A percentile compares a stretch with the other conserved stretches of the same genome.
Evolutionary conservation across 2,888 invertebrate genomes (phyloP).

Genomic region (Labia minor): DNA sequence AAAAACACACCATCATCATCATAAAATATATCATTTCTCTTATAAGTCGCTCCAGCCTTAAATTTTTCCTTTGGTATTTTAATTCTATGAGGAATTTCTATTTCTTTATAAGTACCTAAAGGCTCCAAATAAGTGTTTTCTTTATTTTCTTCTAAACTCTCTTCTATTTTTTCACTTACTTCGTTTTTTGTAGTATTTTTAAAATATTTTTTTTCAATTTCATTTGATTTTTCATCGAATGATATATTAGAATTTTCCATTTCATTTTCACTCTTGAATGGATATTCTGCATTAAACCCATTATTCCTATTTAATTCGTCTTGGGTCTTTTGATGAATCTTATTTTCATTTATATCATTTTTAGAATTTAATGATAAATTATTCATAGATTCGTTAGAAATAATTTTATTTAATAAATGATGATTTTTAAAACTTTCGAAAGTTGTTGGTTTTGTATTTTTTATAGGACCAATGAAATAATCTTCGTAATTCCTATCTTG

Average conservation of each 20-base stretch:
- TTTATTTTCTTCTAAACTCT: neutral
- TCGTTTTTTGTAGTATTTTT: too few species aligned
- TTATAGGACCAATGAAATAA: too few species aligned
- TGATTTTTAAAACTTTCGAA: too few species aligned
- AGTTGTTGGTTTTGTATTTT: too few species aligned
- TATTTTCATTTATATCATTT: too few species aligned
- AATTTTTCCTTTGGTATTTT: conserved; percentile 55
- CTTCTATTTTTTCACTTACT: too few species aligned
- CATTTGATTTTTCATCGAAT: neutral
- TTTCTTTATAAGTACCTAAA: neutral
- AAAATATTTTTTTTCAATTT: neutral
- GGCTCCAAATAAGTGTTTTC: neutral
- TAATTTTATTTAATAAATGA: too few species aligned
- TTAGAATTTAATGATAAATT: too few species aligned
- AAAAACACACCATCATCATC: conserved; percentile 69
- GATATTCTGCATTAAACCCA: neutral
- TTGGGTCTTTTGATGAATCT: too few species aligned
- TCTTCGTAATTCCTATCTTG: too few species aligned
- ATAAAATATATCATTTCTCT: conserved; percentile 68
- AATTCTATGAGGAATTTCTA: conserved; percentile 41
- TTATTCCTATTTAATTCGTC: too few species aligned
- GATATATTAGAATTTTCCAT: neutral
- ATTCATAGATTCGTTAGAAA: too few species aligned
- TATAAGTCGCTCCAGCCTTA: conserved; percentile 55
- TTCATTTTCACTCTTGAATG: neutral